Conservation (phyloP, 2,113 vertebrate genomes). For the Peucedramus taeniatus region DNA sequence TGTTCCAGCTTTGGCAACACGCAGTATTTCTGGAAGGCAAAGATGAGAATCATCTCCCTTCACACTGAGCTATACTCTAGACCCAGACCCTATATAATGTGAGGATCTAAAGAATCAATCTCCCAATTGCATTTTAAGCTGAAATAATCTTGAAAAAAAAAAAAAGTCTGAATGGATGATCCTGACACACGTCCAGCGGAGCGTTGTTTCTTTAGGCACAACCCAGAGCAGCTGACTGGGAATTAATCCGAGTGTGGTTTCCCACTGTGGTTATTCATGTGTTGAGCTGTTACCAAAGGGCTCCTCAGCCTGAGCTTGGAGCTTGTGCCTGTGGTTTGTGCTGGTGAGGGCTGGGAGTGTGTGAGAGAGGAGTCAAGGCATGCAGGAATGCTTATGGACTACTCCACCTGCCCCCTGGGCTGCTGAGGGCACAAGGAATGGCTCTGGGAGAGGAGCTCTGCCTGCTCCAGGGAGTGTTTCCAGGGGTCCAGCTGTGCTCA, state of each 20-base stretch:
- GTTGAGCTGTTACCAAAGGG: neutral
- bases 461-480: neutral
- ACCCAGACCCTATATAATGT: constrained; percentile 5
- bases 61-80: constrained; percentile 22
- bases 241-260: neutral
- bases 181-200: constrained; percentile 1
- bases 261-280: neutral
- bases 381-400: neutral
- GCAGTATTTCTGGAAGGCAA: neutral
- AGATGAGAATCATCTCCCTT: constrained; percentile 24
- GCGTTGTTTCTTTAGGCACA: constrained; percentile 20
- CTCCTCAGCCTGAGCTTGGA: neutral
- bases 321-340: fast-evolving
- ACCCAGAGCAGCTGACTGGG: neutral
- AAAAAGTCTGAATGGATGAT: constrained; percentile 20
- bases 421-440: neutral
- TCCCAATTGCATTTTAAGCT: constrained; percentile 54
- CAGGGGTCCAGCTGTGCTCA: neutral
- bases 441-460: neutral
- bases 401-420: neutral
- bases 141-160: neutral
- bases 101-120: constrained; percentile 46
- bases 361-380: neutral
- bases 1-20: neutral
- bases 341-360: neutral